phyloP scores from a whole-genome alignment of 2,797 vertebrate genomes.

The Sarcoramphus papa region DNA sequence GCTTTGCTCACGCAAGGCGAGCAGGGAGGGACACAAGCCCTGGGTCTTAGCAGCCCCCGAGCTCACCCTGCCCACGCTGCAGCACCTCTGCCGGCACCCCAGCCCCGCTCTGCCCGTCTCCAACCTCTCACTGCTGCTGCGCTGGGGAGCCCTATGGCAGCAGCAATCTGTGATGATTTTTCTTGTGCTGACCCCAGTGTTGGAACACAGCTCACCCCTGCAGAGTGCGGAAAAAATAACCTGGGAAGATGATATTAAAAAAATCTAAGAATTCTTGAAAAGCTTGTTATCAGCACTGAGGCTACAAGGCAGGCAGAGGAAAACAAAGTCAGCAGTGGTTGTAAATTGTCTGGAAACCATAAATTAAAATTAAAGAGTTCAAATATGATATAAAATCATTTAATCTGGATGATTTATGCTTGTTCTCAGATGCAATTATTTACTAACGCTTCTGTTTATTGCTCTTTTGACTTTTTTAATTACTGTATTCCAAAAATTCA shows the following conservation, averaged over 20 bases:
- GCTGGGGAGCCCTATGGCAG: neutral
- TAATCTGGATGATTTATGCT: conserved; percentile 72
- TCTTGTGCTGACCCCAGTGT: neutral
- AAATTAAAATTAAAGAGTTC: conserved; percentile 71
- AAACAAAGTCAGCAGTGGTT: conserved; percentile 30
- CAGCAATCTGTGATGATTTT: accelerated
- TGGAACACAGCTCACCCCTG: neutral
- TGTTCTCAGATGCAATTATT: conserved; percentile 68
- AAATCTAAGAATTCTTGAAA: neutral
- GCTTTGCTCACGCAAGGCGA: neutral
- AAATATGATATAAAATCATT: conserved; percentile 71
- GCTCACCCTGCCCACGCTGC: neutral
- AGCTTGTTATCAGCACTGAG: neutral
- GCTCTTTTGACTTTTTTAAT: conserved; percentile 77
- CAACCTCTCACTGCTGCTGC: neutral
- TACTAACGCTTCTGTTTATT: conserved; percentile 70
- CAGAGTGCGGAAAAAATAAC: accelerated
- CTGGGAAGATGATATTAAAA: accelerated
- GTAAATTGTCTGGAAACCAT: conserved; percentile 61
- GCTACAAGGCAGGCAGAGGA: conserved; percentile 1
- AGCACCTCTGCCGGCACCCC: neutral
- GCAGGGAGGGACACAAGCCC: neutral
- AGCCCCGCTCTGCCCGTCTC: neutral
- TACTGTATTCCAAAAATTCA: conserved; percentile 74
- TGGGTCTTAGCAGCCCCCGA: neutral